Evolutionary conservation across 2,113 vertebrate species (phyloP), one percentile per base, ranked within the genome.

Genomic region (Ginglymostoma cirratum): DNA sequence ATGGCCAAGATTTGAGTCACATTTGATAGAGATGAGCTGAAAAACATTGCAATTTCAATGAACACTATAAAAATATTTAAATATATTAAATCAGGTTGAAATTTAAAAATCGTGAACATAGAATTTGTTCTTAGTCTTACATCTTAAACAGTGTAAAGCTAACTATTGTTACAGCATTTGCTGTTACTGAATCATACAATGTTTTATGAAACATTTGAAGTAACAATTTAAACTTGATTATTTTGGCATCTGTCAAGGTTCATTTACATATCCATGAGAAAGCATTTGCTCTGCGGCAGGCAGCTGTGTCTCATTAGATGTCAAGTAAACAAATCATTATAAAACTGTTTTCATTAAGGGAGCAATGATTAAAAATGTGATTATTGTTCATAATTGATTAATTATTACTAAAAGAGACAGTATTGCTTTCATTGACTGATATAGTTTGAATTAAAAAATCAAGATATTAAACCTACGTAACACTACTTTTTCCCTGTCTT

Each of bases 321-420:
- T 94, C 66, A 69, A 45, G 66, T 94, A 94, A 94, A 70, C 92
- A 94, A 94, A 94, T 94, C 38, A 94, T 94, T 94, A 94, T 94
- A 94, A 94, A 94, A 94, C 67, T 94, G 92, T 94, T 94, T 94
- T 94, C 92, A 94, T 94, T 94, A 94, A 94, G 92, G 92, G 92
- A 94, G 66, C 92, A 70, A 94, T 94, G 92, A 94, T 94, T 94
- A 94, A 70, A 94, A 94, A 94, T 55, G 92, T 52, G 66, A 94
- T 94, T 94, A 94, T 94, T 66, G 2, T 66, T 24, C 67, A 45
- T 70, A 94, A 94, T 94, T 94, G 92, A 94, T 94, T 94, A 94
- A 94, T 94, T 94, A 94, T 70, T 94, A 70, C 92, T 94, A 94
- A 94, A 94, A 90, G 87, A 55, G 52, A 90, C 87, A 90, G 52